Percentiles rank a stretch among this genome's conserved stretches.
Conservation (phyloP, 2,888 invertebrate species). For the Nemapogon koenigi region DNA sequence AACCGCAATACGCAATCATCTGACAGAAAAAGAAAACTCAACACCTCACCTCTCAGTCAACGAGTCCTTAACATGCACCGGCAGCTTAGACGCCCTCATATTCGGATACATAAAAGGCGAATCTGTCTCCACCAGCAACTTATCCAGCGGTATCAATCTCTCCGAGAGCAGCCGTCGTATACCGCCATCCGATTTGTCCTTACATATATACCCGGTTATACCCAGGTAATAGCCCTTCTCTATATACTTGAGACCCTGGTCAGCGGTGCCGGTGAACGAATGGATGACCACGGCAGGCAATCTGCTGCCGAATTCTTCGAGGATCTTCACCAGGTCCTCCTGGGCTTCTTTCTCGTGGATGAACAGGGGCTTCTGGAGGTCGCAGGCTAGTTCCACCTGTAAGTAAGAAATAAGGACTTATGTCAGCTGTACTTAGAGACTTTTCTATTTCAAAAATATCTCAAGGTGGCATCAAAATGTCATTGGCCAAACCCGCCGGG, state of each 20-base stretch:
- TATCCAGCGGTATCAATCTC: conserved; percentile 81
- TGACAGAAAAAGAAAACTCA: no score
- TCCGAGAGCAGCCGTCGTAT: conserved; percentile 84
- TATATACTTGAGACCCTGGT: conserved; percentile 81
- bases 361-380: conserved; percentile 85
- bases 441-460: no score
- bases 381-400: conserved; percentile 84
- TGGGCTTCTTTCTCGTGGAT: conserved; percentile 94
- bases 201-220: conserved; percentile 78
- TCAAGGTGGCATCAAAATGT: no score
- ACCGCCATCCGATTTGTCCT: conserved; percentile 92
- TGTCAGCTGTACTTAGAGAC: background rate
- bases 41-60: conserved; percentile 76
- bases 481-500: no score
- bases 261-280: conserved; percentile 89
- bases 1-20: no score
- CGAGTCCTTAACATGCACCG: conserved; percentile 84
- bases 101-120: conserved; percentile 97
- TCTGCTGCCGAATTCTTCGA: conserved; percentile 41
- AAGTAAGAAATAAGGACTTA: conserved; percentile 20
- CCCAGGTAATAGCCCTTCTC: conserved; percentile 85
- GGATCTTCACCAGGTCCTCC: conserved; percentile 79
- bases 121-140: conserved; percentile 89
- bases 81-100: conserved; percentile 90
- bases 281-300: conserved; percentile 88